Base-by-base conservation (phyloP, 1,140 invertebrate genomes). In the Drosophila rufa region DNA sequence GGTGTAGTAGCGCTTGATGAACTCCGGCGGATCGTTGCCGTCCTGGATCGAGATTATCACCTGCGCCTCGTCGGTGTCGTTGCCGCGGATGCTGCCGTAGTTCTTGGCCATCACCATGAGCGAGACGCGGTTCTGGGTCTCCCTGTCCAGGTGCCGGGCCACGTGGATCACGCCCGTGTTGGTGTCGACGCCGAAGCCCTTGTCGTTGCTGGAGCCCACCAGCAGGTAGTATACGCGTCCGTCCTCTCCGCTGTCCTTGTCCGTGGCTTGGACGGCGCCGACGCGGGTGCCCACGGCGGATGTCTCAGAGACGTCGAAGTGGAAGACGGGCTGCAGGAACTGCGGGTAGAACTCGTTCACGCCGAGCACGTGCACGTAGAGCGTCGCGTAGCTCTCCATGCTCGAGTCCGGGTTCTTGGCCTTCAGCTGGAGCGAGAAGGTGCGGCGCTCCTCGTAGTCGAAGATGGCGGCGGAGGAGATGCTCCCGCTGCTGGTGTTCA, bases 71-170 rank as follows among this genome's bases (percentile, higher is more conserved):
- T 99, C 98, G 0, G 98, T 99, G 87, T 99, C 98, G 93, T 99
- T 98, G 9, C 98, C 98, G 45, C 96, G 94, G 68, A 99, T 98
- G 30, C 97, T 97, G 9, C 98, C 98, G 47, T 95, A 95, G 92
- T 99, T 99, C 93, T 99, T 99, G 0, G 98, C 98, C 94, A 99
- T 95, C 0, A 99, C 97, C 0, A 97, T 98, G 6, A 99, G 93
- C 1, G 98, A 96, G 3, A 98, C 97, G 60, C 97, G 94, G 91
- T 97, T 98, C 92, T 98, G 97, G 0, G 97, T 98, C 93, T 99
- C 98, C 42, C 98, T 94, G 87, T 99, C 98, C 50, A 99, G 93
- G 74, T 95, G 95, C 43, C 97, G 94, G 1, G 97, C 96, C 0
- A 99, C 97, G 45, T 95, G 95, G 48, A 99, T 97, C 2, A 96